phyloP scores from a whole-genome alignment of 1,140 invertebrate genomes.

The Leptonema lineaticorne region DNA sequence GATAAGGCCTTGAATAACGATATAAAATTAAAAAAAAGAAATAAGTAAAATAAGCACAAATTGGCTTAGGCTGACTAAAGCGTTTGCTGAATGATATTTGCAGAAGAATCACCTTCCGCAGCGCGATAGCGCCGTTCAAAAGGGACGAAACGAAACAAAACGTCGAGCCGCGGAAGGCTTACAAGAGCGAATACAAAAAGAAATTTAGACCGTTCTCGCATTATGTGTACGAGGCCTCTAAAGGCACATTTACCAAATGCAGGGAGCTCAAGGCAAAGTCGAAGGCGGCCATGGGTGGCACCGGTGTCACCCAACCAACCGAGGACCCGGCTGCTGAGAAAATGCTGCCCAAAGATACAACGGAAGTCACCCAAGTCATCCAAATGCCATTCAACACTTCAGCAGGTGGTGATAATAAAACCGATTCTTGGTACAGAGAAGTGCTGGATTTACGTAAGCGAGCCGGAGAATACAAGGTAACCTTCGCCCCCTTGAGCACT shows the following conservation, averaged over 20 bases:
- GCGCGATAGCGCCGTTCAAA: conserved; percentile 56
- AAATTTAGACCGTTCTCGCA: conserved; percentile 81
- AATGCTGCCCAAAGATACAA: conserved; percentile 41
- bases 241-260: conserved; percentile 70
- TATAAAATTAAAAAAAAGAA: neutral
- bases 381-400: conserved; percentile 47
- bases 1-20: neutral
- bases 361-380: conserved; percentile 45
- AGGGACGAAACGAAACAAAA: conserved; percentile 49
- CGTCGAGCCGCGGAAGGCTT: conserved; percentile 50
- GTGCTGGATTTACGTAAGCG: conserved; percentile 86
- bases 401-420: conserved; percentile 42
- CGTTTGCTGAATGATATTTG: conserved; percentile 44
- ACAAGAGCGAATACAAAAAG: conserved; percentile 76
- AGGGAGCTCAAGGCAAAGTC: conserved; percentile 54
- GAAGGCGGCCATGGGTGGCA: conserved; percentile 48
- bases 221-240: conserved; percentile 71
- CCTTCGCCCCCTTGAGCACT: too few relatives aligned
- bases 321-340: conserved; percentile 20
- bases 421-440: conserved; percentile 76
- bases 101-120: conserved; percentile 60
- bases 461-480: conserved; percentile 89
- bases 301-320: neutral
- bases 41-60: neutral
- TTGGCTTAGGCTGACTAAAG: conserved; percentile 21